Percentiles rank a stretch among this genome's conserved stretches.
phyloP scores from a whole-genome alignment of 2,797 vertebrate genomes.

The Oophaga sylvatica region DNA sequence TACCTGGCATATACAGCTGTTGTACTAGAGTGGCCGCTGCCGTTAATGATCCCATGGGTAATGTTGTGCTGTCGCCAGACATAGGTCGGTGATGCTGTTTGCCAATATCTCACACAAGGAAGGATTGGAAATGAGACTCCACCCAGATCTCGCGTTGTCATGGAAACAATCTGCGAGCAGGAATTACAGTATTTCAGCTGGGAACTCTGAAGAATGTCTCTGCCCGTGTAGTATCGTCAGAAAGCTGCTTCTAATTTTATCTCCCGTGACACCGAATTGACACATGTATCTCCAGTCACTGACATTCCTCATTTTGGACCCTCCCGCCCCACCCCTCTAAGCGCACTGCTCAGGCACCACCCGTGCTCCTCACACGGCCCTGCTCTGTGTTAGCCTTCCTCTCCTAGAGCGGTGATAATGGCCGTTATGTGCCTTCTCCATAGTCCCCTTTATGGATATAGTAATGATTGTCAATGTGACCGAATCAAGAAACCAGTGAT shows the following conservation, averaged over 20 bases:
- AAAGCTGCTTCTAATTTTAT: constrained; percentile 39
- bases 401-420: neutral
- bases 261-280: constrained; percentile 4
- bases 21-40: too few species aligned
- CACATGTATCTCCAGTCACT: constrained; percentile 35
- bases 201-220: neutral
- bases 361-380: constrained; percentile 1
- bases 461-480: neutral
- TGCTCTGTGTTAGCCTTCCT: neutral
- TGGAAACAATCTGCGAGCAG: constrained; percentile 26
- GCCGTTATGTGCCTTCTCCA: neutral
- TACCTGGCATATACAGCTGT: too few species aligned
- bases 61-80: neutral
- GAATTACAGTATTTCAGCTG: neutral
- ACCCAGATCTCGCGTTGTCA: constrained; percentile 26
- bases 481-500: neutral
- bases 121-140: constrained; percentile 8
- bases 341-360: constrained; percentile 6
- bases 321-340: constrained; percentile 26
- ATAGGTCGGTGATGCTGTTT: neutral
- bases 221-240: neutral
- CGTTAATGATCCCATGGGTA: too few species aligned
- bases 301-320: constrained; percentile 32
- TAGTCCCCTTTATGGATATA: neutral
- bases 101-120: constrained; percentile 6